These are phyloP conservation scores for Stegastes partitus DNA, from an alignment of 2,113 vertebrate species.

Conservation along the genomic window DNA sequence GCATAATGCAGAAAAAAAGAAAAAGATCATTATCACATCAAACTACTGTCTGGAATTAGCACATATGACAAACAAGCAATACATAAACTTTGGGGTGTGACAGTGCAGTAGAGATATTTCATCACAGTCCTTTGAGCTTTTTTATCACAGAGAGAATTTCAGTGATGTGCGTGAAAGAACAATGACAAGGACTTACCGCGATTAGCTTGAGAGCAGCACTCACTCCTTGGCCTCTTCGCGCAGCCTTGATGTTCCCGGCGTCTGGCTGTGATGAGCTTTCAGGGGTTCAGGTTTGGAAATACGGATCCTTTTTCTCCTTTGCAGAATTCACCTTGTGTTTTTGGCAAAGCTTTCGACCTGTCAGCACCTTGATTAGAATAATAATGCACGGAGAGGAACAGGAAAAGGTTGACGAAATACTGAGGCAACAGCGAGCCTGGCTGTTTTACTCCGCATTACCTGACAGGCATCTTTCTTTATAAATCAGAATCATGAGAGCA, in stretches of 20 bases:
- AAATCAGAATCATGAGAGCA: conserved; percentile 31
- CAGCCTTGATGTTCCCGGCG: conserved; percentile 8
- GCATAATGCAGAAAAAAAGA: too few species aligned
- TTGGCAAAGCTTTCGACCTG: conserved; percentile 17
- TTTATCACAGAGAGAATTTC: conserved; percentile 35
- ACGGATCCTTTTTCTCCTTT: not conserved
- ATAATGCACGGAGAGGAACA: conserved; percentile 25
- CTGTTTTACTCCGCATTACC: conserved; percentile 17
- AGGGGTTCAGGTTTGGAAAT: conserved; percentile 6
- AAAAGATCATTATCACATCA: too few species aligned
- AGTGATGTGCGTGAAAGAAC: conserved; percentile 13
- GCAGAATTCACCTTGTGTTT: conserved; percentile 8
- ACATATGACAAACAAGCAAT: too few species aligned
- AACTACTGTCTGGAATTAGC: too few species aligned
- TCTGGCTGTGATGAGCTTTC: conserved; percentile 23
- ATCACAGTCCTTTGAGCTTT: conserved; percentile 26
- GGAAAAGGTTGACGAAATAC: conserved; percentile 52
- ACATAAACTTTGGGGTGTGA: not conserved
- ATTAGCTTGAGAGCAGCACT: conserved; percentile 25
- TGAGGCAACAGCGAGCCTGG: conserved; percentile 32
- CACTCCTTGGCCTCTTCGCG: conserved; percentile 3
- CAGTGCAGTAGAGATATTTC: conserved; percentile 7
- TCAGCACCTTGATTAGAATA: conserved; percentile 54
- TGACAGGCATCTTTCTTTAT: conserved; percentile 33
- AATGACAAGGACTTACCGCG: conserved; percentile 12